A percentile compares a stretch with the other conserved stretches of the same genome.
phyloP scores from a whole-genome alignment of 2,113 vertebrate genomes.

The Crotalus helleri region DNA sequence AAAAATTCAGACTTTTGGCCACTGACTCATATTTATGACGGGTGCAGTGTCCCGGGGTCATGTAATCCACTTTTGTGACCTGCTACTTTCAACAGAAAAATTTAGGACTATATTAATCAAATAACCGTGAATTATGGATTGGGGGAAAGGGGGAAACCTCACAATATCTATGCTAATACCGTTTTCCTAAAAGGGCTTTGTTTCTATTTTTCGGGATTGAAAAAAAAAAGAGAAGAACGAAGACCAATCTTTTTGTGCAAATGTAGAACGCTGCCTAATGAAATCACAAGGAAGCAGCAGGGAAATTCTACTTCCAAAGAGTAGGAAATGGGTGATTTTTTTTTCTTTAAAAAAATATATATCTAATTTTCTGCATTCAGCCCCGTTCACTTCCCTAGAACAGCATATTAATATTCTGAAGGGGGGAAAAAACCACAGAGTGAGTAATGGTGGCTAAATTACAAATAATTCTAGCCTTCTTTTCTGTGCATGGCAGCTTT shows the following conservation, averaged over 20 bases:
- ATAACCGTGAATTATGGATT: not conserved
- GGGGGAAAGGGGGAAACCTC: not conserved
- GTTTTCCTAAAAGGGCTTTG: constrained; percentile 31
- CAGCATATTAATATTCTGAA: not conserved
- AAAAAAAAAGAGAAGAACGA: constrained; percentile 22
- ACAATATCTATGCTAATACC: constrained; percentile 8
- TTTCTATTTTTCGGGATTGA: not conserved
- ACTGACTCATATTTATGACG: too few relatives aligned
- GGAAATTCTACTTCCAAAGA: not conserved
- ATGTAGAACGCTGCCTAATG: not conserved
- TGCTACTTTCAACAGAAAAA: constrained; percentile 10
- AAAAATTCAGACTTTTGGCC: too few relatives aligned
- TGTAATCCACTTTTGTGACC: too few relatives aligned
- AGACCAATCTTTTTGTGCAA: not conserved
- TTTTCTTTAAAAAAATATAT: not conserved
- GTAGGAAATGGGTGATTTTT: not conserved
- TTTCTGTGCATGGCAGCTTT: not conserved
- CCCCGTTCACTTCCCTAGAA: not conserved
- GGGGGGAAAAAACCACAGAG: not conserved
- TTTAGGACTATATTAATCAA: not conserved
- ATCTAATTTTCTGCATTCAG: not conserved
- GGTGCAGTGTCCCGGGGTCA: too few relatives aligned
- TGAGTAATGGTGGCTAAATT: not conserved
- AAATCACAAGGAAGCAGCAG: not conserved
- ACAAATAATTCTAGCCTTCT: not conserved